phyloP scores from a whole-genome alignment of 2,797 vertebrate species.

The Coilia nasus region DNA sequence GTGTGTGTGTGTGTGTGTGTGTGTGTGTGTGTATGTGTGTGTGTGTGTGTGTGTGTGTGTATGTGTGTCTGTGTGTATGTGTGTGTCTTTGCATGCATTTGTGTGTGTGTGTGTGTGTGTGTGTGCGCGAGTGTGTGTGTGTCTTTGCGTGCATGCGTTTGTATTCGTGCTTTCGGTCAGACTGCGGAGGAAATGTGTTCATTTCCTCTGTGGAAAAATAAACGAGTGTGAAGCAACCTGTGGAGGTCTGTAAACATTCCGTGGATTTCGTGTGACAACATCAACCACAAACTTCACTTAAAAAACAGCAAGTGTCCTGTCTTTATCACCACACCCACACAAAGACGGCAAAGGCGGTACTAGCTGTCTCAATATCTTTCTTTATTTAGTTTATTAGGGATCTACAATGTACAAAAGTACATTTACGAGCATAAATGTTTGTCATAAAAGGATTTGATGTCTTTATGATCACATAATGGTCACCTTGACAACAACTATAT shows the following conservation, averaged over 20 bases:
- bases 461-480: too few species aligned
- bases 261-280: background rate
- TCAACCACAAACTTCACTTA: background rate
- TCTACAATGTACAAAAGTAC: too few species aligned
- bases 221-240: constrained; percentile 3
- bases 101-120: background rate
- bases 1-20: background rate
- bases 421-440: too few species aligned
- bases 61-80: background rate
- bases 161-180: background rate
- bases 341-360: too few species aligned
- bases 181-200: background rate
- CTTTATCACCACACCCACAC: background rate
- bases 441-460: too few species aligned
- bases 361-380: too few species aligned
- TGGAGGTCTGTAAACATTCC: constrained; percentile 6
- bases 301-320: background rate
- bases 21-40: background rate
- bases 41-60: background rate
- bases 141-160: background rate
- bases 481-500: too few species aligned
- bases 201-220: constrained; percentile 11
- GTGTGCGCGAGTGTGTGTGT: background rate
- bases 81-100: background rate
- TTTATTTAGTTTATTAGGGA: too few species aligned